A percentile compares a stretch with the other conserved stretches of the same genome.
phyloP scores from a whole-genome alignment of 2,888 invertebrate genomes.

The Xestia sexstrigata region DNA sequence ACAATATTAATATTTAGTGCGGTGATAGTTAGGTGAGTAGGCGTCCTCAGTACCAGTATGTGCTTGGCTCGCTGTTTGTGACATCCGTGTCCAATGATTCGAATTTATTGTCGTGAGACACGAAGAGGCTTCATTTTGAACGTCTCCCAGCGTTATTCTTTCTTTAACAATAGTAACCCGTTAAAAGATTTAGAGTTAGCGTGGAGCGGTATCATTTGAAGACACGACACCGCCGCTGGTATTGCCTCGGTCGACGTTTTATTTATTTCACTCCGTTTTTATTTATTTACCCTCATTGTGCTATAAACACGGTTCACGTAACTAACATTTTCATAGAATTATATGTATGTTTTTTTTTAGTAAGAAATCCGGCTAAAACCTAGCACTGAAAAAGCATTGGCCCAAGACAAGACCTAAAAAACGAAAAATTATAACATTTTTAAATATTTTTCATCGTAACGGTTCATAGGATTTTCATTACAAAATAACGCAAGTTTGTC shows the following conservation, averaged over 20 bases:
- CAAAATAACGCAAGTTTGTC: constrained; percentile 30
- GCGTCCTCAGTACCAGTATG: constrained; percentile 64
- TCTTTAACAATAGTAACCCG: constrained; percentile 66
- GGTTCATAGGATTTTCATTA: constrained; percentile 12
- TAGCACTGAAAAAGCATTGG: neutral
- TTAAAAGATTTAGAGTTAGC: constrained; percentile 70
- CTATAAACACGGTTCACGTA: constrained; percentile 20
- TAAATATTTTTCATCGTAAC: constrained; percentile 4
- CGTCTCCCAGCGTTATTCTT: constrained; percentile 65
- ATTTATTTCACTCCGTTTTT: constrained; percentile 46
- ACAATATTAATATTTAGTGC: constrained; percentile 28
- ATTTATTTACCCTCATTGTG: constrained; percentile 52
- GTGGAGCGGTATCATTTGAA: constrained; percentile 69
- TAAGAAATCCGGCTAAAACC: neutral
- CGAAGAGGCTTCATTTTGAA: constrained; percentile 62
- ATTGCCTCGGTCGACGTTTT: constrained; percentile 28
- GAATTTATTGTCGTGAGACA: constrained; percentile 64
- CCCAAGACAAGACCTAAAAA: neutral
- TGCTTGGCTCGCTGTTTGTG: constrained; percentile 61
- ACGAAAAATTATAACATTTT: neutral
- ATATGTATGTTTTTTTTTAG: neutral
- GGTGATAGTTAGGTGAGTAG: constrained; percentile 22
- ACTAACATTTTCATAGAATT: neutral
- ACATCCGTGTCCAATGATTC: constrained; percentile 64
- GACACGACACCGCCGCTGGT: constrained; percentile 62